Evolutionary conservation across 2,888 invertebrate genomes (phyloP), one percentile per base, ranked within the genome.

Genomic region (Aplocera efformata): DNA sequence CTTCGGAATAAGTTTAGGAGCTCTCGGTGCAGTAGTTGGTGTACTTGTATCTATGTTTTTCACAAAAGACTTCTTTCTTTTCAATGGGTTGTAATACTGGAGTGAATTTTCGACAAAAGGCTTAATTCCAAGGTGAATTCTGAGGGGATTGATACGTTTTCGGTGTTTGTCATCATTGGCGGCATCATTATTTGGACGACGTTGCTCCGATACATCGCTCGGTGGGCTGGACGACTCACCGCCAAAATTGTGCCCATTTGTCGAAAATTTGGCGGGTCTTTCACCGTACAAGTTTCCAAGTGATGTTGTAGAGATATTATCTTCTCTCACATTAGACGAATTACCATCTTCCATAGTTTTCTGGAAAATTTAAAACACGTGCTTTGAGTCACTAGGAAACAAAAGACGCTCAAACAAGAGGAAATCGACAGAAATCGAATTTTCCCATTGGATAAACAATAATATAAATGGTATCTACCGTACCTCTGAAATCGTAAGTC

Each of bases 301-400:
- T 53, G 79, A 67, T 53, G 72, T 58, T 60, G 76, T 58, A 56
- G 64, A 68, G 58, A 70, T 70, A 74, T 79, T 84, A 63, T 85
- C 83, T 60, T 86, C 84, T 70, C 78, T 83, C 59, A 75, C 70
- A 63, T 74, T 78, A 68, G 66, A 65, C 68, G 70, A 65, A 78
- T 85, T 88, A 85, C 88, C 84, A 88, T 88, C 88, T 80, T 89
- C 89, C 89, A 89, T 89, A 88, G 79, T 86, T 88, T 88, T 84
- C 88, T 88, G 84, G 41, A 86, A 86, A 76, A 73, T 68, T 56
- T 63, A 60, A 68, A 76, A 71, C 83, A 82, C 74, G 80, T 85
- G 81, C 69, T 78, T 71, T 68, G 69, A 69, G 76, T 65, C 72
- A 65, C 53, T 68, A 58, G 70, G 79, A 88, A 86, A 85, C 84